Evolutionary conservation across 2,888 invertebrate genomes (phyloP), one percentile per base, ranked within the genome.

Genomic region (Ormyrus pomaceus): DNA sequence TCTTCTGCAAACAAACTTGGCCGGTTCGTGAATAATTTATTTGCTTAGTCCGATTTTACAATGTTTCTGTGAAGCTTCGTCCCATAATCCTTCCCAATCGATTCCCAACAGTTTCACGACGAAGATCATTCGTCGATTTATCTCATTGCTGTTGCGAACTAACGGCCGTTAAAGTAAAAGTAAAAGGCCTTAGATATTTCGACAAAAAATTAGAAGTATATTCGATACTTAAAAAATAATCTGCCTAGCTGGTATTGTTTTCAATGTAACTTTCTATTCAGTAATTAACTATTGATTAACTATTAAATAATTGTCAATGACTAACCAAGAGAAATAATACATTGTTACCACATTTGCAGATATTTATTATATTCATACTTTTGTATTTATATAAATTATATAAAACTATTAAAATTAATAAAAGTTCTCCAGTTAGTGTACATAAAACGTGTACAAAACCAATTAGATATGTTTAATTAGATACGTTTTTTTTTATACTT

Each of bases 321-420:
- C 50, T 79, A 79, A 74, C 48, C 58, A 61, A 80, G 75, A 80
- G 75, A 80, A 79, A 76, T 76, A 70, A 71, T 80, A 79, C 8
- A 62, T 50, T 79, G 79, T 79, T 79, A 74, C 65, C 50, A 71
- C 66, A 55, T 71, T 75, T 79, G 68, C 74, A 75, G 59, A 80
- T 80, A 66, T 80, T 75, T 80, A 80, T 76, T 80, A 76, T 80
- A 80, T 80, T 76, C 64, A 66, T 80, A 80, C 75, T 75, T 80
- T 80, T 76, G 66, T 80, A 80, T 80, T 59, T 58, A 59, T 65
- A 75, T 51, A 72, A 68, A 76, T 46, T 48, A 5, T 34, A 34
- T 71, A 68, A 66, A 45, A 62, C 45, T 75, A 79, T 53, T 53
- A 53, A 71, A 10, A 72, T 34, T 46, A 45, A 19, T 61, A 73